phyloP scores from a whole-genome alignment of 1,140 invertebrate species.

The Elymnias hypermnestra region DNA sequence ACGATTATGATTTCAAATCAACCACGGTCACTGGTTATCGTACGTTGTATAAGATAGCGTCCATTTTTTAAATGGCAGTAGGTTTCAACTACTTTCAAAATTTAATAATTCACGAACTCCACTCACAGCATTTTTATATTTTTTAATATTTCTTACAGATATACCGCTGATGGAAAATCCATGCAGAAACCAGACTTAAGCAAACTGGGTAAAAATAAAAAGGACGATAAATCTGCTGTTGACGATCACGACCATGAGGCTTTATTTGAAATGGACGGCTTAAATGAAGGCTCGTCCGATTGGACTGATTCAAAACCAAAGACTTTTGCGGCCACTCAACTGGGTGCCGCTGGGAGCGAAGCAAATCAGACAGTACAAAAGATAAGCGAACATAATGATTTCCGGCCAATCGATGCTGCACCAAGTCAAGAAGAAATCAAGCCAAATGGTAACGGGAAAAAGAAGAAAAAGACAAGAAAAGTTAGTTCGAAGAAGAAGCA shows the following conservation, averaged over 20 bases:
- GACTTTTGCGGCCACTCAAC: slow-evolving; percentile 64
- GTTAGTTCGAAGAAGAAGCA: slow-evolving; percentile 86
- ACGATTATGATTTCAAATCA: no score
- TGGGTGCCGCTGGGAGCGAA: slow-evolving; percentile 58
- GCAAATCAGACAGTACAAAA: slow-evolving; percentile 69
- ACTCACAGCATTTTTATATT: no score
- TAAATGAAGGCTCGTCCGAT: slow-evolving; percentile 68
- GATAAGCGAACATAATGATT: slow-evolving; percentile 79
- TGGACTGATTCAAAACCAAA: slow-evolving; percentile 55
- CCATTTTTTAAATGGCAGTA: no score
- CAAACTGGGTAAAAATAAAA: slow-evolving; percentile 57
- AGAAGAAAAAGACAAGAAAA: slow-evolving; percentile 87
- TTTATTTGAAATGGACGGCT: slow-evolving; percentile 82
- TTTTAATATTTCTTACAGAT: slow-evolving; percentile 42
- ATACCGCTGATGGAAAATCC: slow-evolving; percentile 68
- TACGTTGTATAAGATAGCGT: no score
- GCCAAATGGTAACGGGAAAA: slow-evolving; percentile 74
- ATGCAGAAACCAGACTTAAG: slow-evolving; percentile 70
- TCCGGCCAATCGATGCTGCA: slow-evolving; percentile 75
- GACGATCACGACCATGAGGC: slow-evolving; percentile 76
- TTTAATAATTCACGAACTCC: no score
- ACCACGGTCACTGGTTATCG: no score
- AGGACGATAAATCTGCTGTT: slow-evolving; percentile 52
- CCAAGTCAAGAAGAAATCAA: slow-evolving; percentile 55
- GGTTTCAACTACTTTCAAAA: no score